Conservation (phyloP, 1,140 invertebrate genomes). For the Aphis gossypii region DNA sequence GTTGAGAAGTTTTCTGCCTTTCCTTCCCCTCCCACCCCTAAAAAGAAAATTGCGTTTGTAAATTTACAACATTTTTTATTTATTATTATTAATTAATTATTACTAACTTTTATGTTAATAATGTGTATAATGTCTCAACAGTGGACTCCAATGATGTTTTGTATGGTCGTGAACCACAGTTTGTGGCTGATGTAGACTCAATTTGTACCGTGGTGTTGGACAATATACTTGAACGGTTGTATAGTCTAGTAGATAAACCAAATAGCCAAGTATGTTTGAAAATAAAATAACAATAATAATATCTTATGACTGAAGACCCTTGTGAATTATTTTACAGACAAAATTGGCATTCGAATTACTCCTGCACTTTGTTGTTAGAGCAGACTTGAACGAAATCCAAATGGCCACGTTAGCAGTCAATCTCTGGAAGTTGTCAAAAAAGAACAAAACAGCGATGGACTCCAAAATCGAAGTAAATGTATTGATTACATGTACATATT, state of each 20-base stretch:
- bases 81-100: not conserved
- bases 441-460: conserved; percentile 67
- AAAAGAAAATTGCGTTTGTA: not conserved
- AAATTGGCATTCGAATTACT: conserved; percentile 77
- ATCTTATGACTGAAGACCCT: not conserved
- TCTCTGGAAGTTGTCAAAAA: conserved; percentile 80
- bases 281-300: not conserved
- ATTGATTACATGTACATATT: not conserved
- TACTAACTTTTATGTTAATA: conserved; percentile 39
- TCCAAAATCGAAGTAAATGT: conserved; percentile 65
- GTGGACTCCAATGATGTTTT: conserved; percentile 92
- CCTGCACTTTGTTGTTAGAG: conserved; percentile 74
- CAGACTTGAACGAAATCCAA: conserved; percentile 71
- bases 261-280: conserved; percentile 67
- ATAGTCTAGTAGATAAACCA: conserved; percentile 71
- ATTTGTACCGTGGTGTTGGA: conserved; percentile 80
- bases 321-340: conserved; percentile 64
- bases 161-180: conserved; percentile 90
- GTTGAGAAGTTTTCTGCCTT: not conserved
- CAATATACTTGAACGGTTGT: conserved; percentile 78
- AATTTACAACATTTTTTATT: no score
- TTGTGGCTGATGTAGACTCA: conserved; percentile 80
- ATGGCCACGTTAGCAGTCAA: conserved; percentile 75
- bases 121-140: conserved; percentile 65
- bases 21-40: no score